Evolutionary conservation across 2,888 invertebrate species (phyloP), one percentile per base, ranked within the genome.

Genomic region (Spisula solida): DNA sequence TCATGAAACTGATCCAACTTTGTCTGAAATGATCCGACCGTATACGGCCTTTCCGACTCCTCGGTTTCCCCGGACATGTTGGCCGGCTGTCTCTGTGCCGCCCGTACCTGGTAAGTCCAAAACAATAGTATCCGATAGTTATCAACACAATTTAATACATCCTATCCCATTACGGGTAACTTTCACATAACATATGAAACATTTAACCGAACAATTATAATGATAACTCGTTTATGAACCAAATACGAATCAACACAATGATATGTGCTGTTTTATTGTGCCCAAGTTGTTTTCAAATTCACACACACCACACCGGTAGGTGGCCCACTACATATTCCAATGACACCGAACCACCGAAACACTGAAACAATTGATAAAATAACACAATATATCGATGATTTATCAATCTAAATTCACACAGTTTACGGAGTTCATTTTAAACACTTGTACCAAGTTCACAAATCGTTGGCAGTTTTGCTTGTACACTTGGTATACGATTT

Each of bases 1-100:
- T 95, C 95, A 89, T 95, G 93, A 89, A 96, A 96, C 88, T 95
- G 93, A 86, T 95, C 93, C 31, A 96, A 93, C 84, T 94, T 94
- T 81, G 93, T 93, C 91, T 96, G 95, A 91, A 96, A 96, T 18
- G 95, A 95, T 12, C 95, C 95, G 25, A 94, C 92, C 0, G 96
- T 96, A 91, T 95, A 96, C 34, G 96, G 95, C 20, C 96, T 88
- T 25, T 94, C 94, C 8, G 95, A 91, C 18, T 94, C 94, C 8
- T 93, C 94, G 8, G 88, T 90, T 66, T 93, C 93, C 29, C 88
- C 93, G 10, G 91, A 88, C 90, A 92, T 89, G n/a, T 10, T 82
- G 41, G 41, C 41, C 8, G 8, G 8, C 41, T 8, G n/a, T n/a
- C n/a, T n/a, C n/a, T n/a, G n/a, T n/a, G 8, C 41, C 41, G 41